Conservation (phyloP, 1,140 invertebrate species). For the Aricia agestis region DNA sequence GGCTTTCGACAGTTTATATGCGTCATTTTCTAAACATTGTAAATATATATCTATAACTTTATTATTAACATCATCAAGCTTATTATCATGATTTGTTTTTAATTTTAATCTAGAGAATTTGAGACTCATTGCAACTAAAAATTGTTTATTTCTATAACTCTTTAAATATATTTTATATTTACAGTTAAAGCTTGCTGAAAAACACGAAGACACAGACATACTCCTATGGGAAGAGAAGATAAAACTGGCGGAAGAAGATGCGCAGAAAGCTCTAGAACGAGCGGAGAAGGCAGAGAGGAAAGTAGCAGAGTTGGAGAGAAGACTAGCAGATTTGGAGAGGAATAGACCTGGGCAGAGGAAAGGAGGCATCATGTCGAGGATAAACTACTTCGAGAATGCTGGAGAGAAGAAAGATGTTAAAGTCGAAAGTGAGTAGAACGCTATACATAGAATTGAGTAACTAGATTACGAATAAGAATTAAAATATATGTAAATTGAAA, state of each 20-base stretch:
- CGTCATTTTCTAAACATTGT: too few relatives aligned
- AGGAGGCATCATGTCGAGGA: constrained; percentile 54
- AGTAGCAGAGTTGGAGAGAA: constrained; percentile 76
- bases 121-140: too few relatives aligned
- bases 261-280: constrained; percentile 77
- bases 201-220: constrained; percentile 80
- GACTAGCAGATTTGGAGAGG: constrained; percentile 73
- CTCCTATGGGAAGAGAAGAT: constrained; percentile 84
- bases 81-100: too few relatives aligned
- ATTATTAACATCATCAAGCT: too few relatives aligned
- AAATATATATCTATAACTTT: too few relatives aligned
- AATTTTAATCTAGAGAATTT: too few relatives aligned
- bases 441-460: too few relatives aligned
- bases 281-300: constrained; percentile 80
- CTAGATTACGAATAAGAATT: too few relatives aligned
- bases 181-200: constrained; percentile 81
- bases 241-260: constrained; percentile 81
- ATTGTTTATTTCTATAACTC: too few relatives aligned
- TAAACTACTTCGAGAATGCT: constrained; percentile 63
- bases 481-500: too few relatives aligned
- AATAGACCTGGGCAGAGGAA: constrained; percentile 45
- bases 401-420: constrained; percentile 39
- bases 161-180: constrained; percentile 30
- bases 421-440: constrained; percentile 24
- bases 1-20: too few relatives aligned